A percentile compares a stretch with the other conserved stretches of the same genome.
Evolutionary conservation across 2,888 invertebrate genomes (phyloP).

Genomic region (Lepidochrysops patricia): DNA sequence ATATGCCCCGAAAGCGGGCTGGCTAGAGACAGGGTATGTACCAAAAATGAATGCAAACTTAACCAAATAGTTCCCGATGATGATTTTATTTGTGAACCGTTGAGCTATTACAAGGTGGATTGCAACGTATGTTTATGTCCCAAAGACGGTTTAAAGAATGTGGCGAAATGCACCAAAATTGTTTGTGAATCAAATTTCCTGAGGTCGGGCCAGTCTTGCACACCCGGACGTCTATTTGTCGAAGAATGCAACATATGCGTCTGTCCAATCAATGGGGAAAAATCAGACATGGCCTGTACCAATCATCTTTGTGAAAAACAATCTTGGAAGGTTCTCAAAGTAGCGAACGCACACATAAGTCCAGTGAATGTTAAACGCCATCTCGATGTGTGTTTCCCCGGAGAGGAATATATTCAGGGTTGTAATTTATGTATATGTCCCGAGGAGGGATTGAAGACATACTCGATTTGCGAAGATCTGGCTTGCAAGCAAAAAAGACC

Average conservation of each 20-base stretch:
- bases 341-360: slow-evolving; percentile 37
- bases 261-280: slow-evolving; percentile 55
- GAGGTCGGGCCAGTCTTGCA: slow-evolving; percentile 39
- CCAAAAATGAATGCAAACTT: slow-evolving; percentile 43
- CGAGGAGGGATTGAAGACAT: slow-evolving; percentile 51
- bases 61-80: slow-evolving; percentile 24
- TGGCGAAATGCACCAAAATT: slow-evolving; percentile 58
- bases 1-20: slow-evolving; percentile 52
- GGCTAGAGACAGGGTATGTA: slow-evolving; percentile 42
- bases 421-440: slow-evolving; percentile 62
- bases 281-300: slow-evolving; percentile 47
- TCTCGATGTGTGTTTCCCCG: slow-evolving; percentile 55
- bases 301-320: slow-evolving; percentile 44
- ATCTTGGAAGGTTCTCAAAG: slow-evolving; percentile 45
- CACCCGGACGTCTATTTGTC: slow-evolving; percentile 51
- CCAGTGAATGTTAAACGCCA: slow-evolving; percentile 34
- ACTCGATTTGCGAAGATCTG: slow-evolving; percentile 44
- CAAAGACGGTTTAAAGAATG: slow-evolving; percentile 50
- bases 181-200: slow-evolving; percentile 50
- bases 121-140: slow-evolving; percentile 61
- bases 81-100: slow-evolving; percentile 48
- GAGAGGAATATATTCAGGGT: slow-evolving; percentile 51
- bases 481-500: slow-evolving; percentile 32
- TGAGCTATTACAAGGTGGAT: slow-evolving; percentile 54
- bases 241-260: slow-evolving; percentile 61